Evolutionary conservation across 1,140 invertebrate genomes (phyloP), one percentile per base, ranked within the genome.

Genomic region (Steinernema khuongi): DNA sequence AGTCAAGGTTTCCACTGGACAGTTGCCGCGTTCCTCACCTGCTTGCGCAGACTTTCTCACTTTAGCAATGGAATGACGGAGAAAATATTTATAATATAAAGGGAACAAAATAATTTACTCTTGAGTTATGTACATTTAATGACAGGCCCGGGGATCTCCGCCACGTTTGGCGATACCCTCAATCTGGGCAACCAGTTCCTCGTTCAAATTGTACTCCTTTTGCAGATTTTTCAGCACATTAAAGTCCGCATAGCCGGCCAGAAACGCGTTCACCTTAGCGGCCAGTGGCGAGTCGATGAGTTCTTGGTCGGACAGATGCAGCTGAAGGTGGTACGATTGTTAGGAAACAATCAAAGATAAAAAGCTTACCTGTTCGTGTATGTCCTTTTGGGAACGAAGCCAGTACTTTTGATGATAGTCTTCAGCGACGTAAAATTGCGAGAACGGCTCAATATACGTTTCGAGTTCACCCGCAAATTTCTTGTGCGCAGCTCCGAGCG

Each of bases 401-500:
- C 82, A 83, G 68, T 81, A 82, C 71, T 83, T 83, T 67, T 82
- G 81, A 70, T 84, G 83, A 70, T 84, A 84, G 68, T 83, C 82
- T 68, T 84, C 83, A n/a, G 83, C 83, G 70, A 81, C 79, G 66
- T 84, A 81, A 70, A 84, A 84, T 17, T 72, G 67, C 70, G 85
- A 81, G 14, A 84, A 75, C 36, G 78, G 79, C 43, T 79, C 70
- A 14, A 84, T 68, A 44, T 81, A 80, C 1, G 83, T 84, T 43
- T 85, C 75, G 11, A 85, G 74, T 19, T 77, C 32, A 30, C 32
- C 69, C 19, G 43, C 31, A 66, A 72, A 71, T 66, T 77, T 70
- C 74, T 83, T 78, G 68, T 22, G 18, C 66, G 73, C 89, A 36
- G 89, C 88, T 77, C 89, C 88, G 79, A 90, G 86, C 0, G 91